Percentiles rank a stretch among this genome's conserved stretches.
Conservation (phyloP, 1,140 invertebrate genomes). For the Calliphora vicina region DNA sequence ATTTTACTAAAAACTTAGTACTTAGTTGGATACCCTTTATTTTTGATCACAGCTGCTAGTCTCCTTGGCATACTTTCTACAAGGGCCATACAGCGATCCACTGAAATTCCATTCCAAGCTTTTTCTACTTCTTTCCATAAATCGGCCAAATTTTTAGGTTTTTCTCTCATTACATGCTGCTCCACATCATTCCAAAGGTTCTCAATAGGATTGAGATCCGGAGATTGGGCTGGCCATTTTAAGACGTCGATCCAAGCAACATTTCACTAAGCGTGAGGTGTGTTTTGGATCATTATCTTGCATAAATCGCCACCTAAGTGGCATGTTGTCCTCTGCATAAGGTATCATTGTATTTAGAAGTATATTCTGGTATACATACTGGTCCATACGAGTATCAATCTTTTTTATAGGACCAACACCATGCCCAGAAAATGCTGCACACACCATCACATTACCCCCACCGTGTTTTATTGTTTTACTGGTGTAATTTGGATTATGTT, state of each 20-base stretch:
- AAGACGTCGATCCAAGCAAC: too few species aligned
- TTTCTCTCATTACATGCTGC: constrained; percentile 31
- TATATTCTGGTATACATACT: constrained; percentile 23
- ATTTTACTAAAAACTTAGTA: too few species aligned
- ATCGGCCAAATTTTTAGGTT: not conserved
- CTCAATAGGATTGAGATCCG: constrained; percentile 58
- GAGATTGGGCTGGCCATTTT: constrained; percentile 51
- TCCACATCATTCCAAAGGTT: constrained; percentile 48
- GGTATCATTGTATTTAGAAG: not conserved
- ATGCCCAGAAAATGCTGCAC: constrained; percentile 42
- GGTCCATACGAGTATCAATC: constrained; percentile 42
- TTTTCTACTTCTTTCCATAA: constrained; percentile 36
- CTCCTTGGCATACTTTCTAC: constrained; percentile 43
- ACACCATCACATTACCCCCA: constrained; percentile 45
- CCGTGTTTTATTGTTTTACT: constrained; percentile 47
- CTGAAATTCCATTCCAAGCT: constrained; percentile 39
- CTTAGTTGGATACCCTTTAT: too few species aligned
- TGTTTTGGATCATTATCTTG: constrained; percentile 36
- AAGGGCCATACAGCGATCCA: constrained; percentile 38
- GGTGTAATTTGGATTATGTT: constrained; percentile 38
- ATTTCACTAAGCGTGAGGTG: too few species aligned
- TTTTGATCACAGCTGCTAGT: constrained; percentile 42
- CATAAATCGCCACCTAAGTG: constrained; percentile 22
- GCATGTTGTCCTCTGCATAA: constrained; percentile 9
- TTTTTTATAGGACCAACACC: constrained; percentile 38